Evolutionary conservation across 2,888 invertebrate genomes (phyloP).

Genomic region (Stenotaenia linearis): DNA sequence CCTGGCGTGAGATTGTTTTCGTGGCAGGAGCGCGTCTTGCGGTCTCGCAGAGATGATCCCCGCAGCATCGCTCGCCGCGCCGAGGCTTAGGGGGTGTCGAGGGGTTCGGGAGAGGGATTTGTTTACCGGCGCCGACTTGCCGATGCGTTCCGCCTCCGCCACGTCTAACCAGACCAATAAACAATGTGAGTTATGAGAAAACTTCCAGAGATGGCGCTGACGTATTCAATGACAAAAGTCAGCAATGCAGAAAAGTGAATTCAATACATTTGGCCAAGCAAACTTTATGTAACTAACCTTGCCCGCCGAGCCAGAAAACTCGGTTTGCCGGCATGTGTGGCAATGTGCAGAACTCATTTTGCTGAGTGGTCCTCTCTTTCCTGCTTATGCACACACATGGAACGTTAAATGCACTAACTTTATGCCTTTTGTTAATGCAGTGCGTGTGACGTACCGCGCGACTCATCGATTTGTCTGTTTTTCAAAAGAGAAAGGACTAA

Average conservation of each 20-base stretch:
- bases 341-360: constrained; percentile 19
- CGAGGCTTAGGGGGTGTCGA: neutral
- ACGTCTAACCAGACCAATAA: neutral
- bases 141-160: constrained; percentile 1
- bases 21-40: constrained; percentile 1
- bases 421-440: constrained; percentile 16
- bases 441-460: neutral
- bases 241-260: constrained; percentile 16
- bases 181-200: constrained; percentile 28
- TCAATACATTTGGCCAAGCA: constrained; percentile 5
- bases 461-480: neutral
- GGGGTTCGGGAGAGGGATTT: neutral
- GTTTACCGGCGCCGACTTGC: constrained; percentile 26
- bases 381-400: constrained; percentile 20
- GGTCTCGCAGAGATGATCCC: constrained; percentile 4
- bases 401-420: constrained; percentile 10
- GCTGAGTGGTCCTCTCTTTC: neutral
- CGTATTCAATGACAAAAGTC: constrained; percentile 16
- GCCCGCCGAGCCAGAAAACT: constrained; percentile 7
- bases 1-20: constrained; percentile 16
- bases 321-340: neutral
- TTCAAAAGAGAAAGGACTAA: neutral
- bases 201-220: constrained; percentile 29
- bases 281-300: neutral
- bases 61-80: constrained; percentile 1